Base-by-base conservation (phyloP, 1,140 invertebrate species). In the Brachionus sp. region DNA sequence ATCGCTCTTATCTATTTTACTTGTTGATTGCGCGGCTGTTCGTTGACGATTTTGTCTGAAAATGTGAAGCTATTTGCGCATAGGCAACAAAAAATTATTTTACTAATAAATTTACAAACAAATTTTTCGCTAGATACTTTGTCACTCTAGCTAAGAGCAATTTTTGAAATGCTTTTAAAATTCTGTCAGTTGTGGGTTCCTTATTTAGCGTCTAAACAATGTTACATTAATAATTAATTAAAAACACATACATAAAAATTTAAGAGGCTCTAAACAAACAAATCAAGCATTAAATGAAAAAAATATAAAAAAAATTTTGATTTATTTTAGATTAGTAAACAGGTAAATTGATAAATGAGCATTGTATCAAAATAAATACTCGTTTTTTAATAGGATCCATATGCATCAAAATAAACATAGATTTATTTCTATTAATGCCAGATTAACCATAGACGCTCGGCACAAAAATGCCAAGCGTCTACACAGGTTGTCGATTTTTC, bases 341-440 rank as follows among this genome's bases (percentile, higher is more conserved):
- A 70, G 66, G 66, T 70, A 70, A 39, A 70, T 70, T 37, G 66
- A 70, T 70, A 70, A 70, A 70, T 70, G 66, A 70, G 66, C 66
- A 39, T 37, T 70, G 33, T 70, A 39, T 33, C 33, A 66, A 66
- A 66, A 37, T 33, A 66, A 66, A 66, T 33, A 66, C 25, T 33
- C 25, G 3, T 70, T 70, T 70, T 70, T 70, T 70, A 70, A 70
- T 70, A 70, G 33, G 66, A 70, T 70, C 66, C 66, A 70, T 70
- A 70, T 70, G 66, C 29, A 70, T 37, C 19, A 19, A 19, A 39
- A 70, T 37, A 70, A 70, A 70, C 29, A 70, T 39, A 13, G n/a
- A 16, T 70, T 57, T 57, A 19, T 57, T 39, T 70, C 35, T 39
- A 70, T 70, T 70, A 70, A 70, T 39, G 37, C 66, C 66, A 70